Percentiles rank a stretch among this genome's conserved stretches.
These are phyloP conservation scores for Drosophila niveifrons DNA, from an alignment of 2,888 invertebrate genomes.

Conservation along the genomic window DNA sequence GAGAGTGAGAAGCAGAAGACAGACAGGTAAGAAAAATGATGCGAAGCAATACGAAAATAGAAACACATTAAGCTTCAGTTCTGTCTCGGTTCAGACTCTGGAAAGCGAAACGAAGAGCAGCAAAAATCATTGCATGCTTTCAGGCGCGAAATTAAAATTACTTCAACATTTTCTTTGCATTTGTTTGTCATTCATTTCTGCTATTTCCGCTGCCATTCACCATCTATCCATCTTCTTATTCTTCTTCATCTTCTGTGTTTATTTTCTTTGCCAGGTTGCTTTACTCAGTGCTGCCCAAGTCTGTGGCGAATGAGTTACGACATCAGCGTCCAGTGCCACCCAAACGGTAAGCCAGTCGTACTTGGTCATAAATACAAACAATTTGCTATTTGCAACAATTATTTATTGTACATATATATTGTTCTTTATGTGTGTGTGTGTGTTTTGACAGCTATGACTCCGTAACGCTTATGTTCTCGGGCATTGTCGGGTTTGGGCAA, in stretches of 20 bases:
- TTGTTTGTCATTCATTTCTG: conserved; percentile 58
- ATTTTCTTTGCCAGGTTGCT: conserved; percentile 89
- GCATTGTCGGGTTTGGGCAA: conserved; percentile 95
- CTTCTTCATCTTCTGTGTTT: not conserved
- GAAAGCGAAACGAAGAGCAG: conserved; percentile 7
- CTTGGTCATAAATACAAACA: conserved; percentile 37
- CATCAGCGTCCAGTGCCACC: conserved; percentile 97
- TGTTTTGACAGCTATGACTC: conserved; percentile 90
- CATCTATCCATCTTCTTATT: not conserved
- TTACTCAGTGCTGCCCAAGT: conserved; percentile 96
- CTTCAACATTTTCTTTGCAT: conserved; percentile 59
- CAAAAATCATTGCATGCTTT: conserved; percentile 57
- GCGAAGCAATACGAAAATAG: conserved; percentile 36
- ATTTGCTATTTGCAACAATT: conserved; percentile 54
- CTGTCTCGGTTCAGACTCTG: not conserved
- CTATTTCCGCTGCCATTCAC: conserved; percentile 14
- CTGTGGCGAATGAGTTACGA: conserved; percentile 97
- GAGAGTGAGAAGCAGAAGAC: conserved; percentile 98
- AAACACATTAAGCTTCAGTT: conserved; percentile 56
- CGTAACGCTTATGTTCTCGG: conserved; percentile 97
- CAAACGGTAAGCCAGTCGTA: conserved; percentile 87
- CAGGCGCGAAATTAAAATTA: conserved; percentile 67
- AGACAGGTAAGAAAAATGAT: conserved; percentile 89
- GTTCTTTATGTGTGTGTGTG: too few relatives aligned
- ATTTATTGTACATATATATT: conserved; percentile 60